phyloP scores from a whole-genome alignment of 2,113 vertebrate genomes.

The Megaleporinus macrocephalus region DNA sequence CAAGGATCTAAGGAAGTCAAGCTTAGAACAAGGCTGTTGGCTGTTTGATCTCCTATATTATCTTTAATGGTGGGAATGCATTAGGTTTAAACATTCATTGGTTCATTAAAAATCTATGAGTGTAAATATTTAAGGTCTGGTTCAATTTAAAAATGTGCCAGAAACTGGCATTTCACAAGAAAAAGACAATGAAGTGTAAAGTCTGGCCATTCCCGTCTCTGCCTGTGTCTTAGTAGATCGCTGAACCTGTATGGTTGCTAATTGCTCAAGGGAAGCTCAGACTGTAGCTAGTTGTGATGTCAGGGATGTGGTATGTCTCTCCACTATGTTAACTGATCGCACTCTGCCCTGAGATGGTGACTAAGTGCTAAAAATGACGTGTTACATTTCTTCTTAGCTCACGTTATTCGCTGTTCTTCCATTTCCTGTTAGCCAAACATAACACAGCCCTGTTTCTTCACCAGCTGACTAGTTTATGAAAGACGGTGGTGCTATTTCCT shows the following conservation, averaged over 20 bases:
- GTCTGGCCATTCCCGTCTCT: no score
- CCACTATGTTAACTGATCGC: conserved; percentile 20
- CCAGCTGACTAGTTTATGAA: background rate
- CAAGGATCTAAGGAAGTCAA: no score
- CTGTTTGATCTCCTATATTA: no score
- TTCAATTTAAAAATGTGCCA: no score
- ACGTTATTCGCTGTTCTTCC: background rate
- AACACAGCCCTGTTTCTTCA: background rate
- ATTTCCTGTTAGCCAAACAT: background rate
- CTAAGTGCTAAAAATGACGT: background rate
- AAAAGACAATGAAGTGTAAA: no score
- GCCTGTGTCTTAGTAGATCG: background rate
- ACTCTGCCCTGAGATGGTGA: background rate
- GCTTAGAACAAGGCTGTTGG: no score
- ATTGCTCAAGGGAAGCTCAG: background rate
- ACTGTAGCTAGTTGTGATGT: background rate
- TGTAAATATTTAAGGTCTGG: no score
- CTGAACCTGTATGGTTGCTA: background rate
- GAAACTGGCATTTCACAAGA: no score
- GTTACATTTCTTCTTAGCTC: conserved; percentile 18
- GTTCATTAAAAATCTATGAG: no score
- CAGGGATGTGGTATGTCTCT: conserved; percentile 29
- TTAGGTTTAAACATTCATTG: no score
- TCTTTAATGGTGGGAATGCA: no score
- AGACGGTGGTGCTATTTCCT: background rate